A percentile compares a stretch with the other conserved stretches of the same genome.
Evolutionary conservation across 2,113 vertebrate genomes (phyloP).

Genomic region (Motacilla alba): DNA sequence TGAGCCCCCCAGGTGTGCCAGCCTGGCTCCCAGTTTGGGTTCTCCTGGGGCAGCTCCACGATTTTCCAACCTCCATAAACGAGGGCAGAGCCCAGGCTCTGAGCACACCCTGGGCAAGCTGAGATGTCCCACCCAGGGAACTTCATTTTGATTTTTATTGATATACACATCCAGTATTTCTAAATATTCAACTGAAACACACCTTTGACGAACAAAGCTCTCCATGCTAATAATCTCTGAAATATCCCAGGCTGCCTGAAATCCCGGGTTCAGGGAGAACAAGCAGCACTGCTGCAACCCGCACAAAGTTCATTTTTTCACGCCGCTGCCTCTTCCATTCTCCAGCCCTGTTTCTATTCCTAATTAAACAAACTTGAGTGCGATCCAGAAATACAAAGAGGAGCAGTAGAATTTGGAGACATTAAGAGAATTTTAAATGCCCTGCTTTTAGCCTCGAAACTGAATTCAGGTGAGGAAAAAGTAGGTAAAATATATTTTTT

Average conservation of each 20-base stretch:
- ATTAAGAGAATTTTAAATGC: not conserved
- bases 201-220: not conserved
- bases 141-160: not conserved
- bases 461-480: not conserved
- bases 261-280: not conserved
- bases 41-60: not conserved
- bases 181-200: not conserved
- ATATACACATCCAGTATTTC: not conserved
- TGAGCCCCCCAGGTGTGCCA: not conserved
- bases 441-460: not conserved
- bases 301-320: not conserved
- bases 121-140: not conserved
- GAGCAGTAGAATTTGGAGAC: not conserved
- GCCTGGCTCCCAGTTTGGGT: rapidly evolving
- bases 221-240: not conserved
- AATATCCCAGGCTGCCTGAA: not conserved
- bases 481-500: not conserved
- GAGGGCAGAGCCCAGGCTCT: not conserved
- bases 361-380: not conserved
- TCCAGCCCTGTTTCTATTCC: not conserved
- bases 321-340: not conserved
- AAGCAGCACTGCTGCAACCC: not conserved
- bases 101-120: not conserved
- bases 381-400: not conserved
- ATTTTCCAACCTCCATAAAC: not conserved